Evolutionary conservation across 2,797 vertebrate species (phyloP), one percentile per base, ranked within the genome.

Genomic region (Salarias fasciatus): DNA sequence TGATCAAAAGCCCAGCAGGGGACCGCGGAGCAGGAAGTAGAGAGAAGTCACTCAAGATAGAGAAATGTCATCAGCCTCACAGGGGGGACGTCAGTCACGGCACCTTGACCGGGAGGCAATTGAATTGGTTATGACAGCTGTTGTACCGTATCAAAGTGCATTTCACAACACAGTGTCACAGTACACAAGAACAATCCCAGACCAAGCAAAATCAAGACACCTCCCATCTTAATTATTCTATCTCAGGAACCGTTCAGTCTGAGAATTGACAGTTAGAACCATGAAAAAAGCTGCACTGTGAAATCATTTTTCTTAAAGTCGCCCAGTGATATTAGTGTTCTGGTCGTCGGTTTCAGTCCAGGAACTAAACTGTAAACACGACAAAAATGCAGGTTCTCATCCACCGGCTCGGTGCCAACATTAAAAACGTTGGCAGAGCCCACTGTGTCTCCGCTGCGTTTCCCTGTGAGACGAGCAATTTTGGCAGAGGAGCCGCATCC

Each of bases 51-150:
- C 63, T 84, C 62, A 62, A 69, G 69, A 82, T 69, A 35, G 11
- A 5, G 68, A 85, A 86, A 88, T 85, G 77, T 86, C 87, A 86
- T 85, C 75, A 83, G 72, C 52, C 59, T 76, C 78, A 64, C 53
- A 47, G 73, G 68, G 68, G 72, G 44, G 65, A 56, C 69, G 80
- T 82, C 79, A 85, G 68, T 80, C 80, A 72, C 69, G 60, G 55
- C 69, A 75, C 75, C 74, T 72, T 72, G 79, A 78, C 75, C 48
- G 13, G 45, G 41, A 77, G 65, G 73, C 75, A 52, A 6, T 54
- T 54, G 47, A 79, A 83, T 70, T 63, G 74, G 73, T 67, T 73
- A 44, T 68, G 73, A 79, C 41, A 56, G 75, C 73, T 73, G 59
- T 73, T 78, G 74, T 67, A 72, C 24, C 59, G 8, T 43, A 69